A percentile compares a stretch with the other conserved stretches of the same genome.
Evolutionary conservation across 2,888 invertebrate species (phyloP).

Genomic region (Hirtodrosophila confusa): DNA sequence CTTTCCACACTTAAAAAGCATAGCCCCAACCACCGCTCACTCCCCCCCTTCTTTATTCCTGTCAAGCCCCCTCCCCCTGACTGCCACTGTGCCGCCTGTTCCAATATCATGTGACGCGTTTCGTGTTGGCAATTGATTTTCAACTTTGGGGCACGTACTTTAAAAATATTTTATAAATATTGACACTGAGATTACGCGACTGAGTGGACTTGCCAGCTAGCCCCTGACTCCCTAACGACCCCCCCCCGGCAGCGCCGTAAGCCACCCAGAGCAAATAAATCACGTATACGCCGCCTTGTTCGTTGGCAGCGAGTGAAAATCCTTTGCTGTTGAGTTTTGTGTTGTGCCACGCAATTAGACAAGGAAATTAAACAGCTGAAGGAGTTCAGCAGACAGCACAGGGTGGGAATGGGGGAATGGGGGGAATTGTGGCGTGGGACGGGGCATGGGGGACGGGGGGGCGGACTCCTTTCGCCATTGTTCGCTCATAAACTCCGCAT

Average conservation of each 20-base stretch:
- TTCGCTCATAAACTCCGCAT: slow-evolving; percentile 41
- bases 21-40: neutral
- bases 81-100: slow-evolving; percentile 9
- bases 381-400: neutral
- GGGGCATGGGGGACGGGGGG: too few relatives aligned
- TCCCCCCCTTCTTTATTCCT: neutral
- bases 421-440: too few relatives aligned
- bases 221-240: neutral
- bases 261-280: slow-evolving; percentile 50
- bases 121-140: slow-evolving; percentile 68
- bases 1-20: too few relatives aligned
- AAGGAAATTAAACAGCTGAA: slow-evolving; percentile 40
- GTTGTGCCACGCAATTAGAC: slow-evolving; percentile 61
- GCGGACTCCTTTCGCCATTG: too few relatives aligned
- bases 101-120: slow-evolving; percentile 39
- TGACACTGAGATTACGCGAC: slow-evolving; percentile 66
- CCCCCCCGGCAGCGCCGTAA: neutral
- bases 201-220: slow-evolving; percentile 2
- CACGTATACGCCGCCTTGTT: slow-evolving; percentile 65
- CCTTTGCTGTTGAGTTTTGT: slow-evolving; percentile 8
- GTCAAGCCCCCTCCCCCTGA: neutral
- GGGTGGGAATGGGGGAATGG: too few relatives aligned
- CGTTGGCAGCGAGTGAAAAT: neutral
- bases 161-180: slow-evolving; percentile 78
- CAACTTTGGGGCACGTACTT: slow-evolving; percentile 70